Conservation (phyloP, 2,888 invertebrate genomes). For the Drosophila lacicola region DNA sequence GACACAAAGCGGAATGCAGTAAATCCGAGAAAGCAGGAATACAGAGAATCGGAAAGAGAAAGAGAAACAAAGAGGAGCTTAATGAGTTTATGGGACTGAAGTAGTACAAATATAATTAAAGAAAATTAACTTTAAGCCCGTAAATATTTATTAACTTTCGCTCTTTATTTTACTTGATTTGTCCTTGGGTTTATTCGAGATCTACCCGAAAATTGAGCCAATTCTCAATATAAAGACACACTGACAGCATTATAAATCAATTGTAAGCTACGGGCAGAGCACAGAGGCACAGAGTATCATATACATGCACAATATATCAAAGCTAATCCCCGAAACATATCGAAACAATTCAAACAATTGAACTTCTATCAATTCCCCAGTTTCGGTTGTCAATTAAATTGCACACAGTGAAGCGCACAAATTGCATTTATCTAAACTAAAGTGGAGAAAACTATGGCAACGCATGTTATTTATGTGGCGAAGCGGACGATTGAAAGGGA, state of each 20-base stretch:
- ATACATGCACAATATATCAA: conserved; percentile 22
- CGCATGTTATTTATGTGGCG: conserved; percentile 46
- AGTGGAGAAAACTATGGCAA: conserved; percentile 48
- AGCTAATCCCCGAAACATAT: conserved; percentile 24
- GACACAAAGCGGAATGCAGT: background rate
- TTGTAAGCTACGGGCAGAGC: conserved; percentile 14
- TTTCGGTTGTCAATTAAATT: conserved; percentile 55
- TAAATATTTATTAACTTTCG: background rate
- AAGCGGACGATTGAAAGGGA: background rate
- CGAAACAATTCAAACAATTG: conserved; percentile 32
- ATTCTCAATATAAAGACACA: conserved; percentile 1
- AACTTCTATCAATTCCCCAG: conserved; percentile 47
- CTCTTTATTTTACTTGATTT: too few relatives aligned
- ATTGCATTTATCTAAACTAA: conserved; percentile 49
- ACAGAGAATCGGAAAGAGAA: too few relatives aligned
- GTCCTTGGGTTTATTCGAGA: background rate
- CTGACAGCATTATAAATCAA: conserved; percentile 36
- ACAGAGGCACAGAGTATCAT: conserved; percentile 7
- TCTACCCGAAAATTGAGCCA: background rate
- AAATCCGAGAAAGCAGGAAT: background rate
- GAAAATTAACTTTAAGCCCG: background rate
- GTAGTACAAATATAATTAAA: too few relatives aligned
- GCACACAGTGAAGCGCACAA: conserved; percentile 22
- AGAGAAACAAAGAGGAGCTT: too few relatives aligned
- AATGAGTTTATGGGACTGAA: too few relatives aligned